Evolutionary conservation across 1,140 invertebrate species (phyloP).

Genomic region (Epicauta chinensis): DNA sequence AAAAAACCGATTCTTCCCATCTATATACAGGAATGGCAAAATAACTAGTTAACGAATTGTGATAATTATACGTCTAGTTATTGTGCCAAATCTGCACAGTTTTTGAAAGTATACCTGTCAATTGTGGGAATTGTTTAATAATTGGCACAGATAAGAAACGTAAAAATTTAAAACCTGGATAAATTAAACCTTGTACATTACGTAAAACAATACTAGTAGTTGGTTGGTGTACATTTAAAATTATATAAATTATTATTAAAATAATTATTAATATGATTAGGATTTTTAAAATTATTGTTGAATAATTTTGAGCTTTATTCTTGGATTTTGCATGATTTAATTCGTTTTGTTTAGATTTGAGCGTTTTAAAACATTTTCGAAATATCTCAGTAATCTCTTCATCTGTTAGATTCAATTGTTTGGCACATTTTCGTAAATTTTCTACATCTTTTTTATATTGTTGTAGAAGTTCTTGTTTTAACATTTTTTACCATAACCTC

Average conservation of each 20-base stretch:
- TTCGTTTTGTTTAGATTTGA: slow-evolving; percentile 16
- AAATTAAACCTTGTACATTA: slow-evolving; percentile 47
- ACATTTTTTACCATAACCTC: slow-evolving; percentile 27
- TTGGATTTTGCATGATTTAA: background rate
- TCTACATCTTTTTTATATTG: slow-evolving; percentile 36
- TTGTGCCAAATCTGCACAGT: background rate
- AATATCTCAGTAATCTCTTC: slow-evolving; percentile 33
- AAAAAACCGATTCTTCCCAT: slow-evolving; percentile 14
- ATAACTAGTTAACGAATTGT: no score
- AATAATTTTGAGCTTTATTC: slow-evolving; percentile 22
- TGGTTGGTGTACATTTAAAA: slow-evolving; percentile 41
- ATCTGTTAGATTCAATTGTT: slow-evolving; percentile 30
- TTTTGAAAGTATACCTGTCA: slow-evolving; percentile 36
- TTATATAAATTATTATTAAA: slow-evolving; percentile 33
- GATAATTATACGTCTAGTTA: background rate
- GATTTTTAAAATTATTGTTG: no score
- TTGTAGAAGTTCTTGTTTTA: slow-evolving; percentile 22
- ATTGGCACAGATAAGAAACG: slow-evolving; percentile 46
- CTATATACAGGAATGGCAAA: slow-evolving; percentile 7
- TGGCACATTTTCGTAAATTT: slow-evolving; percentile 31
- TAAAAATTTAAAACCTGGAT: slow-evolving; percentile 48
- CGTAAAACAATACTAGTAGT: slow-evolving; percentile 42
- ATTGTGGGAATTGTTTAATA: slow-evolving; percentile 44
- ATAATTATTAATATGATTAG: slow-evolving; percentile 25
- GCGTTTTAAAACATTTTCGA: slow-evolving; percentile 28